Evolutionary conservation across 2,797 vertebrate species (phyloP).

Genomic region (Neomorphus geoffroyi): DNA sequence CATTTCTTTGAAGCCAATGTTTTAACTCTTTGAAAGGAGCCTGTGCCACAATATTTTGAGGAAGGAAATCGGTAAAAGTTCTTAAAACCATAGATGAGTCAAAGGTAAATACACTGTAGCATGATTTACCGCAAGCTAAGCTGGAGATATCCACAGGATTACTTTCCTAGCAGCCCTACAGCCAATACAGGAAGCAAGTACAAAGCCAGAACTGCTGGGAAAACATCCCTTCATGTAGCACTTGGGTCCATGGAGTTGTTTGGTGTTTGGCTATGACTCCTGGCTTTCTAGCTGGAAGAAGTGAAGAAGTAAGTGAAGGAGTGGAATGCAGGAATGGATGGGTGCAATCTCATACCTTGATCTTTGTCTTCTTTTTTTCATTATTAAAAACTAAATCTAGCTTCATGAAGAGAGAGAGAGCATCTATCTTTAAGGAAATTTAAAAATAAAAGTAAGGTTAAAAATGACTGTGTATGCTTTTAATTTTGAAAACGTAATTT

Average conservation of each 20-base stretch:
- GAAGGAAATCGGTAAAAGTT: not conserved
- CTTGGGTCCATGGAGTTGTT: not conserved
- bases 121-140: conserved; percentile 30
- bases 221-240: conserved; percentile 34
- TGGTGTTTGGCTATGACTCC: conserved; percentile 39
- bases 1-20: not conserved
- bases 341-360: not conserved
- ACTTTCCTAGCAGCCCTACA: conserved; percentile 18
- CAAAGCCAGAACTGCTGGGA: conserved; percentile 56
- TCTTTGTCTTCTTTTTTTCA: not conserved
- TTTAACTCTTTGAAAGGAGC: not conserved
- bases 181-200: conserved; percentile 39
- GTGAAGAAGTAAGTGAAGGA: not conserved
- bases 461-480: not conserved
- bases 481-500: not conserved
- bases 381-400: not conserved
- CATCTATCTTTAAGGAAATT: not conserved
- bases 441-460: not conserved
- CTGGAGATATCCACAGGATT: conserved; percentile 26
- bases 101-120: conserved; percentile 38
- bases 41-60: not conserved
- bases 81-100: conserved; percentile 44
- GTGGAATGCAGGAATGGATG: not conserved
- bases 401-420: not conserved
- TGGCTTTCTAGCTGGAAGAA: not conserved